Conservation (phyloP, 2,888 invertebrate species). For the Perdita meconis region DNA sequence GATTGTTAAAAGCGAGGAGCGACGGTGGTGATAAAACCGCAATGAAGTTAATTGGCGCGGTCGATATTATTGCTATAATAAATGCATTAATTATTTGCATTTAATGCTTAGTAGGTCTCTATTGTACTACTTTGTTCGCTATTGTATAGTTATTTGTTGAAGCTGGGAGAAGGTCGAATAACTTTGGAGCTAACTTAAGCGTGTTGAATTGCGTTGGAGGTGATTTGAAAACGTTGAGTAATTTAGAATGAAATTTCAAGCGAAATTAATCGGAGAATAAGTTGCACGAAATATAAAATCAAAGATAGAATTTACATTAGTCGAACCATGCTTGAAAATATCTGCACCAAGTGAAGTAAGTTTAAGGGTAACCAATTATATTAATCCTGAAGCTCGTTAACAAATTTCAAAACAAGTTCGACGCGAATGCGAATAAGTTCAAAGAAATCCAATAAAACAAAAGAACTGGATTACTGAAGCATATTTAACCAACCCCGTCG, state of each 20-base stretch:
- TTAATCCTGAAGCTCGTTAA: too few species aligned
- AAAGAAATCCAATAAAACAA: too few species aligned
- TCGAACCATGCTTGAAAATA: not conserved
- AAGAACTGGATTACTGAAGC: too few species aligned
- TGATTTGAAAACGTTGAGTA: too few species aligned
- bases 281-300: not conserved
- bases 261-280: not conserved
- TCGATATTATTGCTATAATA: slow-evolving; percentile 64
- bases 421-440: too few species aligned
- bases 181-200: too few species aligned
- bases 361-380: not conserved
- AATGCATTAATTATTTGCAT: slow-evolving; percentile 43
- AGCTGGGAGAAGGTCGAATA: not conserved
- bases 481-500: not conserved
- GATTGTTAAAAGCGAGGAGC: slow-evolving; percentile 57
- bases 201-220: too few species aligned
- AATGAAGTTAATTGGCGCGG: slow-evolving; percentile 58
- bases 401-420: too few species aligned
- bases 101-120: slow-evolving; percentile 37
- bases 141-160: not conserved
- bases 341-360: not conserved
- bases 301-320: not conserved
- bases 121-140: not conserved
- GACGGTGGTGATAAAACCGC: slow-evolving; percentile 43
- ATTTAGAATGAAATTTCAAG: too few species aligned